These are phyloP conservation scores for Xanthia togata DNA, from an alignment of 2,888 invertebrate genomes.

Conservation along the genomic window DNA sequence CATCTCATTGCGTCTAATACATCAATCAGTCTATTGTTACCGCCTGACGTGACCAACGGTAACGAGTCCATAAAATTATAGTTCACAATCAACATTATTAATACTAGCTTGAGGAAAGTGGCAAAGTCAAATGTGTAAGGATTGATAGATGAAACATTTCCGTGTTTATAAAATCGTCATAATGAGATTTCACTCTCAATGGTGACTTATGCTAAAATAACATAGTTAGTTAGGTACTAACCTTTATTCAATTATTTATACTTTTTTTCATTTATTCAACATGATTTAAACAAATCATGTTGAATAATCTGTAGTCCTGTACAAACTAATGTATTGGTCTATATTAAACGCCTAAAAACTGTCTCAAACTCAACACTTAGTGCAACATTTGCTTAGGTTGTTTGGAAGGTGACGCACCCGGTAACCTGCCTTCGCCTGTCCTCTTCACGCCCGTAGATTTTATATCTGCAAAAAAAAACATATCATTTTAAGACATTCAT, in stretches of 20 bases:
- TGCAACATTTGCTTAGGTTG: slow-evolving; percentile 87
- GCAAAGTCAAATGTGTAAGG: slow-evolving; percentile 38
- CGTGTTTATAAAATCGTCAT: slow-evolving; percentile 55
- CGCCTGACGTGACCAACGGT: slow-evolving; percentile 52
- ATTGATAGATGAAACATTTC: slow-evolving; percentile 33
- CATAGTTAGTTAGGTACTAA: slow-evolving; percentile 64
- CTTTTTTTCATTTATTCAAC: no score
- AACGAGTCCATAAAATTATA: slow-evolving; percentile 64
- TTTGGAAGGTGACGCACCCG: slow-evolving; percentile 88
- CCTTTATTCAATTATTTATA: no score
- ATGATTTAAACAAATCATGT: slow-evolving; percentile 62
- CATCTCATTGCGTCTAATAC: slow-evolving; percentile 65
- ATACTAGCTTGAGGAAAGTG: slow-evolving; percentile 48
- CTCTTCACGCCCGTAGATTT: slow-evolving; percentile 86
- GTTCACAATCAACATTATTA: slow-evolving; percentile 60
- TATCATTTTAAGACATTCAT: not conserved
- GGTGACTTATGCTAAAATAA: slow-evolving; percentile 63
- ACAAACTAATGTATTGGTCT: slow-evolving; percentile 71
- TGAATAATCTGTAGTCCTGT: slow-evolving; percentile 68
- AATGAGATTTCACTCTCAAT: slow-evolving; percentile 69
- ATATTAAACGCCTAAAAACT: slow-evolving; percentile 63
- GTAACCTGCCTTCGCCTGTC: slow-evolving; percentile 84
- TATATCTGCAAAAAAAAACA: slow-evolving; percentile 78
- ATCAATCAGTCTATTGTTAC: slow-evolving; percentile 71
- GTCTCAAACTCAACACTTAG: slow-evolving; percentile 73